Evolutionary conservation across 1,140 invertebrate species (phyloP), one percentile per base, ranked within the genome.

Genomic region (Brachionus calyciflorus): DNA sequence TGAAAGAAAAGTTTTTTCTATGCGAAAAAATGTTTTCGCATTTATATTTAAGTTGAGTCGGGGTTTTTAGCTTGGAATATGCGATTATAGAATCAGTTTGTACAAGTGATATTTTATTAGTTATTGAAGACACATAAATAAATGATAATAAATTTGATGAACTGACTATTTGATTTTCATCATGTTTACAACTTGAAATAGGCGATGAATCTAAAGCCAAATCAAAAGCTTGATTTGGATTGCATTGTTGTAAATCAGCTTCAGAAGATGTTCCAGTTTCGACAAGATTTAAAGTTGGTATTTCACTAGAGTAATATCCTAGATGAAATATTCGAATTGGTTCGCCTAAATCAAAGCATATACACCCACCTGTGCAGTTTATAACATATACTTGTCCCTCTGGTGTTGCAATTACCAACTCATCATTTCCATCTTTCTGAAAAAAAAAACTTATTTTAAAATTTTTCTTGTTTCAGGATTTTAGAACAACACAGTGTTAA

Each of bases 401-500:
- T 19, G 46, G 28, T 21, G 69, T 51, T 26, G 46, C 46, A 17
- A 73, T n/a, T 9, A 73, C 12, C 21, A 73, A 30, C 21, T 73
- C 69, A 12, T 73, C 69, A 30, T 73, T 73, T 12, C 69, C 69
- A 41, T 73, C 69, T 73, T 73, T 73, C 69, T 73, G n/a, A 46
- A n/a, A 65, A 44, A 65, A 41, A 12, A 24, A 24, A n/a, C 10
- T 65, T 0, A n/a, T n/a, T n/a, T n/a, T n/a, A n/a, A n/a, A n/a
- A n/a, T n/a, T n/a, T n/a, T n/a, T n/a, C n/a, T n/a, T n/a, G n/a
- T n/a, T n/a, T n/a, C n/a, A n/a, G n/a, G n/a, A n/a, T n/a, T n/a
- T n/a, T n/a, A n/a, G n/a, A n/a, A n/a, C n/a, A n/a, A n/a, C n/a
- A n/a, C n/a, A n/a, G n/a, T n/a, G n/a, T n/a, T n/a, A n/a, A n/a